A percentile compares a stretch with the other conserved stretches of the same genome.
Conservation (phyloP, 2,113 vertebrate genomes). For the Phalacrocorax carbo region DNA sequence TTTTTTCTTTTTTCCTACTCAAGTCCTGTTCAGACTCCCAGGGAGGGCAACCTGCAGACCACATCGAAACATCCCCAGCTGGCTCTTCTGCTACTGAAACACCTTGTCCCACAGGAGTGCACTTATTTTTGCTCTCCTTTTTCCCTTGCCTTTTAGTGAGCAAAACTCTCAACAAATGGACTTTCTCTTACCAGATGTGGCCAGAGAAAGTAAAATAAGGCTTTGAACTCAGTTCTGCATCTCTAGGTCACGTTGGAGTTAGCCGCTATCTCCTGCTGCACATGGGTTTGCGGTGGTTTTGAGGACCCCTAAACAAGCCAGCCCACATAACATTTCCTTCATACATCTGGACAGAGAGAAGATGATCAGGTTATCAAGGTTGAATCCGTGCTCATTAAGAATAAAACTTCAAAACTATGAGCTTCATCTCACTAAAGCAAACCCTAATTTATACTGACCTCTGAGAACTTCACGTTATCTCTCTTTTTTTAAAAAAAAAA, state of each 20-base stretch:
- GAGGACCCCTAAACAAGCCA: neutral
- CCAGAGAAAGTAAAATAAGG: neutral
- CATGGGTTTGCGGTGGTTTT: neutral
- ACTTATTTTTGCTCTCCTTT: neutral
- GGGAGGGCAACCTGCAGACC: neutral
- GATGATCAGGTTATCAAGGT: neutral
- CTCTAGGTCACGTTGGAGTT: neutral
- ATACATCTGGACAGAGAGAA: neutral
- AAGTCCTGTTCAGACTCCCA: neutral
- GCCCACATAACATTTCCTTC: accelerated
- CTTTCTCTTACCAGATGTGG: neutral
- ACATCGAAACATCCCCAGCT: accelerated
- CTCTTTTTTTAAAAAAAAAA: too few species aligned
- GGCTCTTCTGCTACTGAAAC: neutral
- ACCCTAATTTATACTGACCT: neutral
- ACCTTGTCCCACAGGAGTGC: neutral
- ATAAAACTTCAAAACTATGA: neutral
- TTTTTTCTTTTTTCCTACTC: neutral
- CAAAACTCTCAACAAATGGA: neutral
- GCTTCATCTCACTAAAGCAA: neutral
- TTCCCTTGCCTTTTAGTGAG: neutral
- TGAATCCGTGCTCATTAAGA: neutral
- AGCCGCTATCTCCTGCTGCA: neutral
- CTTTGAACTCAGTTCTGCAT: neutral
- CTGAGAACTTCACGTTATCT: too few species aligned